Base-by-base conservation (phyloP, 2,113 vertebrate species). In the Myocastor coypus region DNA sequence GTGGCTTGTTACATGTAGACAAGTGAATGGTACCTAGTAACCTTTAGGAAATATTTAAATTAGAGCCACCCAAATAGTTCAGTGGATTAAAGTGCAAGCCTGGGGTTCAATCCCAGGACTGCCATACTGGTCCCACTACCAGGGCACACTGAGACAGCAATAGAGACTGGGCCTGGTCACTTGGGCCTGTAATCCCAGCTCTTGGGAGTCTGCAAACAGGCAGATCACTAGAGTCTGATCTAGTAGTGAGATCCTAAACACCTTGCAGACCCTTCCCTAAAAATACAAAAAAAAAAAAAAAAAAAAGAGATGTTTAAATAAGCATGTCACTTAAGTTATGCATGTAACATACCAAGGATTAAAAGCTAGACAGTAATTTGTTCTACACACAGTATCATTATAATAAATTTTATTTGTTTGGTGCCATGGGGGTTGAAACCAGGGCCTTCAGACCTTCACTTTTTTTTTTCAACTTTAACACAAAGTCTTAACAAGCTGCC, bases 1-100 rank as follows among this genome's bases (percentile, higher is more conserved):
- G 89, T 10, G 95, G 71, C 4, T 80, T 0, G 7, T 97, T 87
- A 98, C 83, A 95, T 61, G 34, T 64, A 46, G 46, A 20, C 14
- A 75, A 40, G 14, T 37, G 19, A 87, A 46, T 34, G 26, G 24
- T 13, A 87, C 9, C 32, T 61, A 37, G 6, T 13, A 30, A 75
- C 59, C 19, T 64, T 59, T 32, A 13, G 42, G 37, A 83, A 77
- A 40, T 14, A 26, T 75, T 96, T 73, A 28, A 20, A 55, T 7
- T 63, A 82, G 64, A 46, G 46, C 46, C 8, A 8, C 5, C 46
- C 46, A 46, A 46, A 46, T 46, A 46, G 46, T 8, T 46, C 46
- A 46, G 46, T 46, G 46, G 5, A 46, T 46, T 46, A 46, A 46
- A 46, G 46, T 8, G 46, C 46, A 46, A 46, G 46, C 46, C 46